Evolutionary conservation across 2,797 vertebrate species (phyloP).

Genomic region (Pseudocheirus occidentalis): DNA sequence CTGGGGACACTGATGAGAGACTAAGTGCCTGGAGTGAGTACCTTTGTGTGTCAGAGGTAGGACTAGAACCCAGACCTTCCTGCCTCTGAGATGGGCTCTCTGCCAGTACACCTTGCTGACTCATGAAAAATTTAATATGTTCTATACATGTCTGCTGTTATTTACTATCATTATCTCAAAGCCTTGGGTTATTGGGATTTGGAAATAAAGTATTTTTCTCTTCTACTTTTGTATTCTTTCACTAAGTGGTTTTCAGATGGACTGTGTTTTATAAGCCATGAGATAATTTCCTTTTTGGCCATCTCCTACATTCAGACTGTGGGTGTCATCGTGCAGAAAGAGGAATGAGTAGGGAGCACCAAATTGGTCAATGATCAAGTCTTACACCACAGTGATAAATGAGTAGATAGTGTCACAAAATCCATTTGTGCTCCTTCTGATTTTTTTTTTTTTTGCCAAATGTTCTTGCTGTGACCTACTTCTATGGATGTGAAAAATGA

Average conservation of each 20-base stretch:
- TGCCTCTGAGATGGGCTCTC: not conserved
- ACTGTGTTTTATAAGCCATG: not conserved
- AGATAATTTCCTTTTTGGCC: not conserved
- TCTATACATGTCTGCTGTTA: not conserved
- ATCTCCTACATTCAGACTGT: not conserved
- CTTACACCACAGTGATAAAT: conserved; percentile 72
- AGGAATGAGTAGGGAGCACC: conserved; percentile 48
- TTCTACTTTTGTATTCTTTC: not conserved
- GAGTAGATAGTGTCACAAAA: conserved; percentile 76
- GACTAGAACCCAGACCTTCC: not conserved
- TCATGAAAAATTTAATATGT: not conserved
- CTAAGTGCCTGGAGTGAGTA: not conserved
- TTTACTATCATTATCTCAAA: conserved; percentile 4
- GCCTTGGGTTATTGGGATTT: not conserved
- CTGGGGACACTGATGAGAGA: not conserved
- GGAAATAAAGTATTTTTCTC: conserved; percentile 25
- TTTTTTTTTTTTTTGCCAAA: conserved; percentile 48
- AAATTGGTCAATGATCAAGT: conserved; percentile 31
- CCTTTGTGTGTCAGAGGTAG: not conserved
- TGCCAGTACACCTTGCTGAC: not conserved
- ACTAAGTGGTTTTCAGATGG: not conserved
- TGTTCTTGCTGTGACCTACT: conserved; percentile 82
- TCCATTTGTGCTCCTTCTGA: conserved; percentile 60
- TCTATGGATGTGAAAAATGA: conserved; percentile 82
- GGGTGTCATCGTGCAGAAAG: conserved; percentile 34